Conservation (phyloP, 2,797 vertebrate species). For the Phataginus tetradactyla region DNA sequence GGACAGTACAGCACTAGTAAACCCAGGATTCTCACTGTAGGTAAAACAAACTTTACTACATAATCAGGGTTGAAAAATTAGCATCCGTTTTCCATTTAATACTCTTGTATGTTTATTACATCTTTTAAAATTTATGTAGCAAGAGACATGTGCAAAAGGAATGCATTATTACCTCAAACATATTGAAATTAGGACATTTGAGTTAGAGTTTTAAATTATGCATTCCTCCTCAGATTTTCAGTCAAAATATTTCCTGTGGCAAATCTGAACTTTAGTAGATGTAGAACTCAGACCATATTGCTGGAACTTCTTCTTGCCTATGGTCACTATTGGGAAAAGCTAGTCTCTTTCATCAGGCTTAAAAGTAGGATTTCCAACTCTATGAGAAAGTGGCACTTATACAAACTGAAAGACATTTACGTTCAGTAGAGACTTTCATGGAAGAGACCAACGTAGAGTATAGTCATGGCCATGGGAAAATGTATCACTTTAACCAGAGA, state of each 20-base stretch:
- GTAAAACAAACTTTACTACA: slow-evolving; percentile 69
- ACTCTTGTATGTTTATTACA: not conserved
- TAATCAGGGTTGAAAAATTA: slow-evolving; percentile 68
- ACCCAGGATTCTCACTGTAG: slow-evolving; percentile 57
- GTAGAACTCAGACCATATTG: not conserved
- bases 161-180: not conserved
- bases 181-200: not conserved
- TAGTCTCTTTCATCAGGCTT: not conserved
- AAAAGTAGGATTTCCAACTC: not conserved
- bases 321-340: not conserved
- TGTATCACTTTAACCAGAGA: not conserved
- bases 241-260: not conserved
- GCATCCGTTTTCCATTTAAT: slow-evolving; percentile 46
- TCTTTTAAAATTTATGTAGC: not conserved
- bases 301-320: not conserved
- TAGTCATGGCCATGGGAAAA: not conserved
- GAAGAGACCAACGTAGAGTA: not conserved
- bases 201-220: not conserved
- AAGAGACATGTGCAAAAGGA: not conserved
- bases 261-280: not conserved
- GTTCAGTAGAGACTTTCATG: not conserved
- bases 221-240: not conserved
- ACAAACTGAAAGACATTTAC: not conserved
- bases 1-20: slow-evolving; percentile 51
- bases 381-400: not conserved